phyloP scores from a whole-genome alignment of 2,797 vertebrate genomes.

The Rhinichthys osculus region DNA sequence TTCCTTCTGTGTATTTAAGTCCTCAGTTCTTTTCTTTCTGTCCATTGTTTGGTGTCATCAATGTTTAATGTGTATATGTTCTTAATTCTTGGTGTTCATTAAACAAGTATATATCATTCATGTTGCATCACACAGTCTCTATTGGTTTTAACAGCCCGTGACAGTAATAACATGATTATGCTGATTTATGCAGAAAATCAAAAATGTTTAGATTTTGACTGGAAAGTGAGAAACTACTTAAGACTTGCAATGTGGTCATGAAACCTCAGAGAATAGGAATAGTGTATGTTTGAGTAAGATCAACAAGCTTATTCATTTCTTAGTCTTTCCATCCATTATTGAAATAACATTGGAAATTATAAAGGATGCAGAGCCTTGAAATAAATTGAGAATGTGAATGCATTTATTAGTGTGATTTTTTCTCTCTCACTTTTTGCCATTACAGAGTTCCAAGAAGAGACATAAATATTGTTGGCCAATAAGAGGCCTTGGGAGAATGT shows the following conservation, averaged over 20 bases:
- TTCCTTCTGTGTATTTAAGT: background rate
- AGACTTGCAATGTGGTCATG: background rate
- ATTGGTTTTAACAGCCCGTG: too few relatives aligned
- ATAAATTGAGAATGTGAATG: background rate
- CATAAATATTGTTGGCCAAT: background rate
- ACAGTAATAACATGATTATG: background rate
- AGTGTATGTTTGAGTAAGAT: background rate
- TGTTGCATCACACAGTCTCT: background rate
- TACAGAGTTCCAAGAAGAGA: background rate
- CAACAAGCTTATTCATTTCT: background rate
- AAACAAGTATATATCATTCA: too few relatives aligned
- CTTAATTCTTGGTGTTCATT: too few relatives aligned
- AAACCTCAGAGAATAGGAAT: background rate
- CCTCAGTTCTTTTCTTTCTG: background rate
- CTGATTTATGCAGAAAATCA: background rate
- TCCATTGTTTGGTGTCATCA: background rate
- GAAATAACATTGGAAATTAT: background rate
- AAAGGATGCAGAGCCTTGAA: background rate
- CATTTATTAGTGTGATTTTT: background rate
- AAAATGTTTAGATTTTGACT: background rate
- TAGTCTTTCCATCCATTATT: background rate
- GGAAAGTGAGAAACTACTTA: background rate
- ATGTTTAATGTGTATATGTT: background rate
- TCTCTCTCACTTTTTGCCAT: background rate
- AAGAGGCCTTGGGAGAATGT: slow-evolving; percentile 48